Evolutionary conservation across 2,113 vertebrate species (phyloP).

Genomic region (Chaetodon auriga): DNA sequence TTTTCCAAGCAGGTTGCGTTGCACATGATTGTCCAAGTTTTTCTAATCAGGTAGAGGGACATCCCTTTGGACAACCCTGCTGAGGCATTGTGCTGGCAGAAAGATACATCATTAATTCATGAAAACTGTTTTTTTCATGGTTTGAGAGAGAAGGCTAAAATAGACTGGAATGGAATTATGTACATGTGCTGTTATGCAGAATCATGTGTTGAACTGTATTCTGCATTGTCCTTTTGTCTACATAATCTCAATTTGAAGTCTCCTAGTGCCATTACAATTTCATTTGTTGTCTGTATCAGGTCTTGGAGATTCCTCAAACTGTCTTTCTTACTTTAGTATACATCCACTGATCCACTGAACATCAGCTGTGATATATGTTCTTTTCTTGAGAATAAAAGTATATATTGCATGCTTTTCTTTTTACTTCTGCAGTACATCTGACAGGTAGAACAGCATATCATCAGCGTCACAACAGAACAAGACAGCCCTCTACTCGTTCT

Average conservation of each 20-base stretch:
- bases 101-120: conserved; percentile 48
- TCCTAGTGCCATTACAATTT: not conserved
- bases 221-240: not conserved
- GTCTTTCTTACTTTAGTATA: not conserved
- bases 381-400: not conserved
- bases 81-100: conserved; percentile 41
- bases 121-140: conserved; percentile 22
- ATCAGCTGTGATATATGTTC: not conserved
- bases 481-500: not conserved
- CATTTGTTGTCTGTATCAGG: not conserved
- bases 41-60: conserved; percentile 59
- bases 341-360: not conserved
- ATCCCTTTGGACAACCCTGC: conserved; percentile 51
- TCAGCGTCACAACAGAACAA: not conserved
- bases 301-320: not conserved
- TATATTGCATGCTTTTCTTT: no score
- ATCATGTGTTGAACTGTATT: not conserved
- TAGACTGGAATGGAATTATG: conserved; percentile 28
- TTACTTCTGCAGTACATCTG: not conserved
- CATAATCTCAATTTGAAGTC: not conserved
- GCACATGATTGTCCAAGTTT: conserved; percentile 51
- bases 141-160: conserved; percentile 46
- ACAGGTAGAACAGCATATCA: not conserved
- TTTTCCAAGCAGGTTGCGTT: conserved; percentile 34
- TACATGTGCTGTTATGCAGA: not conserved